A percentile compares a stretch with the other conserved stretches of the same genome.
phyloP scores from a whole-genome alignment of 2,113 vertebrate genomes.

The Empidonax alnorum region DNA sequence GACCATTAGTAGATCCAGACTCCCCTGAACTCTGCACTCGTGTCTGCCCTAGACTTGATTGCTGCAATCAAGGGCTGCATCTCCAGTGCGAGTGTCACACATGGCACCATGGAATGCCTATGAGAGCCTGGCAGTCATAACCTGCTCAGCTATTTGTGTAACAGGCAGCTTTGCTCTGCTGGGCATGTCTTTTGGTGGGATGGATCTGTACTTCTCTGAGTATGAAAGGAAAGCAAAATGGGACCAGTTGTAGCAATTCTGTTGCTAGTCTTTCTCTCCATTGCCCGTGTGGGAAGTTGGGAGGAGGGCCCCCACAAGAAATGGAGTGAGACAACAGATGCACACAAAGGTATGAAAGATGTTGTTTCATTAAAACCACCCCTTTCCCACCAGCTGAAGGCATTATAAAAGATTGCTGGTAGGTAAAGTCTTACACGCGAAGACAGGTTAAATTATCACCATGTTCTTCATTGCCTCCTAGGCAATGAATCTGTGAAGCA shows the following conservation, averaged over 20 bases:
- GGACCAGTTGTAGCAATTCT: background rate
- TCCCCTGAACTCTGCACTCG: background rate
- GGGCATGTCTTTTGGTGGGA: background rate
- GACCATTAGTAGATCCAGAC: background rate
- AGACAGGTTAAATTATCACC: conserved; percentile 38
- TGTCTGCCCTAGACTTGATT: background rate
- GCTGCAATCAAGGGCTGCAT: background rate
- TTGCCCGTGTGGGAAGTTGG: background rate
- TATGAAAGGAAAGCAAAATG: background rate
- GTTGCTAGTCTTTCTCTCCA: background rate
- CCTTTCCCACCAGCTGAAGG: background rate
- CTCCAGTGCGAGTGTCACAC: fast-evolving
- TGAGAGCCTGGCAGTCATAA: fast-evolving
- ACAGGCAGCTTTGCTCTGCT: background rate
- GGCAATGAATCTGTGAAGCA: conserved; percentile 39
- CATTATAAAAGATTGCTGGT: background rate
- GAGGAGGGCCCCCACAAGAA: background rate
- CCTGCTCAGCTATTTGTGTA: background rate
- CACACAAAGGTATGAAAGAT: background rate
- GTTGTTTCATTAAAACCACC: background rate
- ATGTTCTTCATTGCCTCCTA: background rate
- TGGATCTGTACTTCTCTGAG: background rate
- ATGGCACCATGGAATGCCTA: fast-evolving
- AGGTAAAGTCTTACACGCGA: background rate
- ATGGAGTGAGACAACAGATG: background rate